phyloP scores from a whole-genome alignment of 2,113 vertebrate species.

The Apodemus sylvaticus region DNA sequence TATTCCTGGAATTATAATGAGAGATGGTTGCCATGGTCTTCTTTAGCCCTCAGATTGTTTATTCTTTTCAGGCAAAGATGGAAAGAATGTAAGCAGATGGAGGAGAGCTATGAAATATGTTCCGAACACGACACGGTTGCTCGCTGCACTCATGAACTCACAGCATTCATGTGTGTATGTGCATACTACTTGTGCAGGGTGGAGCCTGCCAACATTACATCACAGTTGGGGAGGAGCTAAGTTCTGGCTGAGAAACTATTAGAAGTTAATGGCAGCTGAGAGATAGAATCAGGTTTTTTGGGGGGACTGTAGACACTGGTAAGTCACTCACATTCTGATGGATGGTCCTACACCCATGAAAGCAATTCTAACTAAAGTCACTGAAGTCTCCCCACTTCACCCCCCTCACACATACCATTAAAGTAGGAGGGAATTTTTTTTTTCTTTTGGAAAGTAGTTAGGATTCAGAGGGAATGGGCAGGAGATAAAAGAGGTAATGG shows the following conservation, averaged over 20 bases:
- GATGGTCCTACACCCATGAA: not conserved
- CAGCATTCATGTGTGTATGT: not conserved
- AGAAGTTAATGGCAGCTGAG: not conserved
- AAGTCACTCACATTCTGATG: not conserved
- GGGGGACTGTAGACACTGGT: not conserved
- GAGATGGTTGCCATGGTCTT: not conserved
- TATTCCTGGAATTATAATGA: not conserved
- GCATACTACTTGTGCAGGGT: too few species aligned
- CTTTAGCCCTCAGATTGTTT: not conserved
- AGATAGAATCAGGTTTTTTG: not conserved
- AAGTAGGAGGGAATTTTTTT: not conserved
- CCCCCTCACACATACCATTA: not conserved
- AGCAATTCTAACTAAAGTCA: not conserved
- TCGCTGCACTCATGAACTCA: not conserved
- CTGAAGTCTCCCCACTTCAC: not conserved
- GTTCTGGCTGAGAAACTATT: not conserved
- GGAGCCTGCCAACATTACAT: not conserved
- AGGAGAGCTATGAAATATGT: not conserved
- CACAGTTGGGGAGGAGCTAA: not conserved
- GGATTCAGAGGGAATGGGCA: not conserved
- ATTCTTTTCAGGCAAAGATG: slow-evolving; percentile 38
- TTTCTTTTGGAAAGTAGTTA: not conserved
- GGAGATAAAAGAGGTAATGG: not conserved
- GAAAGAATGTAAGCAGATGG: not conserved
- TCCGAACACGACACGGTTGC: not conserved